Conservation (phyloP, 2,113 vertebrate species). For the Cyprinodon tularosa region DNA sequence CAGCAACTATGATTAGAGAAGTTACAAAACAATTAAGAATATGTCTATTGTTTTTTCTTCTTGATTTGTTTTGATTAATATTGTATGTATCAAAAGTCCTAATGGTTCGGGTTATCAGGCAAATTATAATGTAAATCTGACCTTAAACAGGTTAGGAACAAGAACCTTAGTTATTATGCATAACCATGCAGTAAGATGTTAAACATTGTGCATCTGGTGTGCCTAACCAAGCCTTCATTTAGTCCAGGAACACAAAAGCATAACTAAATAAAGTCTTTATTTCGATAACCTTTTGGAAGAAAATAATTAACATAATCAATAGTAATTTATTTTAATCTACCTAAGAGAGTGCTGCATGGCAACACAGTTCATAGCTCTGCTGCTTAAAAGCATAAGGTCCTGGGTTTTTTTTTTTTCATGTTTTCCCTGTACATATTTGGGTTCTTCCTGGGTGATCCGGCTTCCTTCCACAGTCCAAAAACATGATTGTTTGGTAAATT, state of each 20-base stretch:
- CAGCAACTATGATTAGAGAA: neutral
- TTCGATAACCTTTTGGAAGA: neutral
- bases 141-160: neutral
- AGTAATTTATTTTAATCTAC: neutral
- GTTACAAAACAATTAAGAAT: neutral
- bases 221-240: too few relatives aligned
- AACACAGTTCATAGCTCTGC: too few relatives aligned
- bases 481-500: too few relatives aligned
- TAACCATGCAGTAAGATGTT: neutral
- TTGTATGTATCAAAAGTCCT: too few relatives aligned
- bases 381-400: too few relatives aligned
- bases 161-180: neutral
- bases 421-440: too few relatives aligned
- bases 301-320: neutral
- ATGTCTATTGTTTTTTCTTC: neutral
- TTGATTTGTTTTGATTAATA: neutral
- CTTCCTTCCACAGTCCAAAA: too few relatives aligned
- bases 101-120: too few relatives aligned
- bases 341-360: neutral
- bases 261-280: neutral
- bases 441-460: too few relatives aligned
- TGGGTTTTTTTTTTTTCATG: too few relatives aligned
- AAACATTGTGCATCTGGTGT: neutral
- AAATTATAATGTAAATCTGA: neutral
- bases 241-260: neutral